Base-by-base conservation (phyloP, 2,113 vertebrate species). In the Gorilla gorilla region DNA sequence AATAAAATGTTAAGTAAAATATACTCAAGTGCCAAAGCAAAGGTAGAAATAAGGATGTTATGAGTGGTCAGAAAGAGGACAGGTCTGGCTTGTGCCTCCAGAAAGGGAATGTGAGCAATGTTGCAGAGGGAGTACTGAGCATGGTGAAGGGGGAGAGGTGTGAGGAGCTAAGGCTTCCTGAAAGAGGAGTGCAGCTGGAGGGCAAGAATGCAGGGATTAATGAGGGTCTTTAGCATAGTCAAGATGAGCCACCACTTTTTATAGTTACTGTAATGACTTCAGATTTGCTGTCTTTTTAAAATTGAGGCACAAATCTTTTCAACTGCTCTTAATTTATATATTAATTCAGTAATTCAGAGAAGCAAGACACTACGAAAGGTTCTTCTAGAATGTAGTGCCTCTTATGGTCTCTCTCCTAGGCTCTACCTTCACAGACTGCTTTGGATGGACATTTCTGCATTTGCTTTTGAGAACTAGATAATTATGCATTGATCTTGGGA, bases 401-500 rank as follows among this genome's bases (percentile, higher is more conserved):
- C 45, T 3, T 35, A 70, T 23, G 25, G 13, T 73, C 38, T 95
- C 32, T 75, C 40, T 78, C 57, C 40, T 61, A 68, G 23, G 23
- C 3, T 89, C 12, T 70, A 16, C 61, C 48, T 91, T n/a, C 0
- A 25, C 27, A 45, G 76, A n/a, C 38, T 64, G 3, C 73, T 94
- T 81, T 90, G 3, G 17, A 10, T 30, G 10, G 27, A 32, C 59
- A n/a, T 13, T 38, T 96, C 57, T 85, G 32, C 45, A n/a, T 95
- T 80, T 91, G 38, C 55, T 90, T 97, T 92, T 50, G 59, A 95
- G 82, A 97, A 68, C 27, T 72, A 64, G 35, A 48, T 73, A 40
- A 76, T 76, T 91, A 30, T 80, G 55, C 96, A 57, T 20, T 68
- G 57, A 40, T 76, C 75, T 40, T 61, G 59, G 66, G 52, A 76